Evolutionary conservation across 2,888 invertebrate genomes (phyloP).

Genomic region (Druceiella hillmani): DNA sequence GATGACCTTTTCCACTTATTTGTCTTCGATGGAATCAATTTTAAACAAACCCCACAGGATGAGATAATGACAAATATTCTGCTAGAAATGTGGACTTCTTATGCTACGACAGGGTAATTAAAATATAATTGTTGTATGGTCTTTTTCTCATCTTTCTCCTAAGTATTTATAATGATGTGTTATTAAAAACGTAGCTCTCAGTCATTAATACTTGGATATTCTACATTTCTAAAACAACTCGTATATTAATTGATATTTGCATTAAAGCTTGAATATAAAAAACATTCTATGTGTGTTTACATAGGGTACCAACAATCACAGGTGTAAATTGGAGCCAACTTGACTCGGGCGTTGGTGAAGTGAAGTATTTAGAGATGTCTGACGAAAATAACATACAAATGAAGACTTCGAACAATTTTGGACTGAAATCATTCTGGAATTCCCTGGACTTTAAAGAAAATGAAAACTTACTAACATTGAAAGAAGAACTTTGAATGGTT

Average conservation of each 20-base stretch:
- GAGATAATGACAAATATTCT: slow-evolving; percentile 47
- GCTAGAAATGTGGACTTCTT: slow-evolving; percentile 50
- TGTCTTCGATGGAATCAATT: slow-evolving; percentile 28
- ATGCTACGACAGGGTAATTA: slow-evolving; percentile 55
- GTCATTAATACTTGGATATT: too few species aligned
- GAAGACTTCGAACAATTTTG: slow-evolving; percentile 45
- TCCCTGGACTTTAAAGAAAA: slow-evolving; percentile 56
- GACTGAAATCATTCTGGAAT: slow-evolving; percentile 57
- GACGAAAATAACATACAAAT: slow-evolving; percentile 34
- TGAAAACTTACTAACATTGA: slow-evolving; percentile 41
- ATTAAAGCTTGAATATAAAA: slow-evolving; percentile 28
- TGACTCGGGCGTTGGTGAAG: slow-evolving; percentile 35
- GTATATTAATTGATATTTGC: too few species aligned
- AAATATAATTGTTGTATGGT: too few species aligned
- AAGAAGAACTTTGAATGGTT: too few species aligned
- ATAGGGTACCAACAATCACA: slow-evolving; percentile 39
- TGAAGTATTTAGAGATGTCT: slow-evolving; percentile 50
- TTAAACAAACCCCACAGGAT: slow-evolving; percentile 36
- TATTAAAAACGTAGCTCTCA: too few species aligned
- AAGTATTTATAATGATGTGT: too few species aligned
- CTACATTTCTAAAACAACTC: too few species aligned
- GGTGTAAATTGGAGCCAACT: slow-evolving; percentile 46
- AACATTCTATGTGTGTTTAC: slow-evolving; percentile 14
- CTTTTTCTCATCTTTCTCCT: too few species aligned
- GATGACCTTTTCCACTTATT: slow-evolving; percentile 56